Conservation (phyloP, 2,113 vertebrate species). For the Catagonus wagneri region DNA sequence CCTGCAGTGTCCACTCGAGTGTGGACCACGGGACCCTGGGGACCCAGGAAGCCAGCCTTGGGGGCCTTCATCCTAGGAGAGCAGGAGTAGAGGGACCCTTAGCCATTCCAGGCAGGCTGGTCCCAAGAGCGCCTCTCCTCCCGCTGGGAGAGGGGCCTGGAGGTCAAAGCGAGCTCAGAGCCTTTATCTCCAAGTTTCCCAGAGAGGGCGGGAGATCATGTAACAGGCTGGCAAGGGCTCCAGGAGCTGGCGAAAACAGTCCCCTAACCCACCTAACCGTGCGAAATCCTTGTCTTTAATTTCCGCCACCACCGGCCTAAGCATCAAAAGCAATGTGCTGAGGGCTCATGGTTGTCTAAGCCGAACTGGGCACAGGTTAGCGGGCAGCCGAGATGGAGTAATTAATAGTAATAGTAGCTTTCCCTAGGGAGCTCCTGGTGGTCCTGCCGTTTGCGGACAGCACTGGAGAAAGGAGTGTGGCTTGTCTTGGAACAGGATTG, state of each 20-base stretch:
- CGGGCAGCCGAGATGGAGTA: not conserved
- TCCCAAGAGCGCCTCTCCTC: not conserved
- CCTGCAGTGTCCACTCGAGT: not conserved
- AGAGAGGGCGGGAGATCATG: not conserved
- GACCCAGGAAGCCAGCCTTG: not conserved
- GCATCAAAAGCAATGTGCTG: not conserved
- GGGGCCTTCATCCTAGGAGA: not conserved
- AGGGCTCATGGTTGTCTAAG: not conserved
- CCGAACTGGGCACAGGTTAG: not conserved
- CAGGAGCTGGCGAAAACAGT: not conserved
- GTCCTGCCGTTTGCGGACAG: not conserved
- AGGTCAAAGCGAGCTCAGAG: not conserved
- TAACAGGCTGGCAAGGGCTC: not conserved
- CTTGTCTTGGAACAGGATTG: not conserved
- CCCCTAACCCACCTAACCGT: not conserved
- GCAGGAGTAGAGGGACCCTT: accelerated
- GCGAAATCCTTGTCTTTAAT: not conserved
- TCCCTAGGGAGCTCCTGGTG: not conserved
- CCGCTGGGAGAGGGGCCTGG: too few relatives aligned
- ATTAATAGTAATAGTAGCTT: accelerated
- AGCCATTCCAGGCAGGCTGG: not conserved
- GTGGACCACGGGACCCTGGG: too few relatives aligned
- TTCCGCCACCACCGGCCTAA: not conserved
- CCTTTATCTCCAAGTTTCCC: not conserved
- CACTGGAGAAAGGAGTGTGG: too few relatives aligned